Base-by-base conservation (phyloP, 1,140 invertebrate species). In the Campodea augens region DNA sequence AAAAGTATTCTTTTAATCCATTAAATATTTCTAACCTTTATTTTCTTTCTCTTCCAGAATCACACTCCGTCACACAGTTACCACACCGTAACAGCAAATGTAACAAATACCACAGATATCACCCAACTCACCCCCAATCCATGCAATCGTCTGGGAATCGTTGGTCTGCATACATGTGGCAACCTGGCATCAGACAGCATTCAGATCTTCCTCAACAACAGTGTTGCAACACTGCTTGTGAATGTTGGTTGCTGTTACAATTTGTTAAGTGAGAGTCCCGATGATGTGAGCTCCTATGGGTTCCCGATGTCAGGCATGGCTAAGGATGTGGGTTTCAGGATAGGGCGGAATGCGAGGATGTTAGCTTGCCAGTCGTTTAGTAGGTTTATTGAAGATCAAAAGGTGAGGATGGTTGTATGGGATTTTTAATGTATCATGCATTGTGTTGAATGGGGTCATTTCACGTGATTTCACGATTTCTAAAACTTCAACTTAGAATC, bases 171-270 rank as follows among this genome's bases (percentile, higher is more conserved):
- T 58, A 89, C 87, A 0, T 93, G 89, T 65, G 89, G 90, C 1
- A 75, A 85, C 60, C 63, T 93, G 3, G 76, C 78, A 1, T 64
- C 83, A 4, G 75, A 76, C 4, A 73, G 78, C 46, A 62, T 92
- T 1, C 70, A 75, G 53, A 66, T 86, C 13, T 93, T 89, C 58
- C 55, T 69, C 20, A 53, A 63, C 13, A 46, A 62, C 1, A 55
- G 66, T 29, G 45, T 55, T 19, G 70, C 77, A 4, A 65, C 62
- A 47, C 68, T 69, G 0, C 54, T 90, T 0, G 78, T 81, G 43
- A 82, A 83, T 53, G 79, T 93, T 25, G 81, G 82, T 1, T 95
- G 90, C 57, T 93, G 89, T 59, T 93, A 91, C 63, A 72, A 93
- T 69, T 67, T 91, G 52, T 59, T 90, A 49, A 67, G 74, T 45